phyloP scores from a whole-genome alignment of 92 coral and sea anemone species.

The Palythoa heliodiscus region DNA sequence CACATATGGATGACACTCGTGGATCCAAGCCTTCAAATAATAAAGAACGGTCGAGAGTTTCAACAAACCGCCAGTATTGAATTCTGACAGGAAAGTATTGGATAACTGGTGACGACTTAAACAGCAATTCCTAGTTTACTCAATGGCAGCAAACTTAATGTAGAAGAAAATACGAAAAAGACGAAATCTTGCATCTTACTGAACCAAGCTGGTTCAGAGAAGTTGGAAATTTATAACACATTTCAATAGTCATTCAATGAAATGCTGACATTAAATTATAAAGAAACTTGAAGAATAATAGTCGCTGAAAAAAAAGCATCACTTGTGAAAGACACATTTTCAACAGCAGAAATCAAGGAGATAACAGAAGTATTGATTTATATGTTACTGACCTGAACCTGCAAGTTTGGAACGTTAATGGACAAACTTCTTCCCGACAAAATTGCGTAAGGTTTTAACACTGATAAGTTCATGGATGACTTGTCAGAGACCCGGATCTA shows the following conservation, averaged over 20 bases:
- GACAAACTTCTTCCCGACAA: conserved; percentile 42
- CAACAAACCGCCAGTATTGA: conserved; percentile 37
- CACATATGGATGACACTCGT: too few relatives aligned
- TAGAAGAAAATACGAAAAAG: conserved; percentile 23
- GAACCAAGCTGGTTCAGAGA: conserved; percentile 44
- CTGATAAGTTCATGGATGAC: conserved; percentile 43
- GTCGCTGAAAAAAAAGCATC: conserved; percentile 27
- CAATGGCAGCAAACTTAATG: conserved; percentile 21
- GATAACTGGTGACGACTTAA: conserved; percentile 38
- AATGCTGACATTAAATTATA: conserved; percentile 30
- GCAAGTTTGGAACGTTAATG: conserved; percentile 27
- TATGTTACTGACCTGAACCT: conserved; percentile 47
- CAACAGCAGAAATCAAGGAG: conserved; percentile 45
- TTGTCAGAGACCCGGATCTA: conserved; percentile 32
- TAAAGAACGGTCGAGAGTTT: conserved; percentile 32
- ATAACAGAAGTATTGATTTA: conserved; percentile 26
- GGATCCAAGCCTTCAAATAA: too few relatives aligned
- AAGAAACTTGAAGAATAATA: conserved; percentile 41
- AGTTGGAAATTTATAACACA: conserved; percentile 18
- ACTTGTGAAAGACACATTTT: conserved; percentile 24
- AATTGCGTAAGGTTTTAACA: conserved; percentile 34
- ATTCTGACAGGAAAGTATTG: conserved; percentile 42
- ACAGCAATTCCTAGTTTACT: conserved; percentile 37
- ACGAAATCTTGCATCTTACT: conserved; percentile 31
- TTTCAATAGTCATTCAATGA: neutral